Conservation (phyloP, 2,113 vertebrate genomes). For the Hippopotamus amphibius region DNA sequence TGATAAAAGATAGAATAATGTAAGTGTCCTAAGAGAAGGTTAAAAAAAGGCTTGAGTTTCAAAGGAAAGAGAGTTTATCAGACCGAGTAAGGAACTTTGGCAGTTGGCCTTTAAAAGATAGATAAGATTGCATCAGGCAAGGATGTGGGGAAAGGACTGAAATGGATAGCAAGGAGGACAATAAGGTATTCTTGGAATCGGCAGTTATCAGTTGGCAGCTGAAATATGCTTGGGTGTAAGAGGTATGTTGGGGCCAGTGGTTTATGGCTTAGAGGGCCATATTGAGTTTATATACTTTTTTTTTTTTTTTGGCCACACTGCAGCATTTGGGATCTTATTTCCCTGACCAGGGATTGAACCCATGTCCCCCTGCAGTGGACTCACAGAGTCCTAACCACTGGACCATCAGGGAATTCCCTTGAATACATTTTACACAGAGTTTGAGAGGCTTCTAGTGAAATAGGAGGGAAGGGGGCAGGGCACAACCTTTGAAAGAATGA, state of each 20-base stretch:
- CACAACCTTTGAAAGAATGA: no score
- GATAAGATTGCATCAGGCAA: background rate
- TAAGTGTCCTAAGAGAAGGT: background rate
- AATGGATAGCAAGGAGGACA: background rate
- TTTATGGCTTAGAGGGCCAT: background rate
- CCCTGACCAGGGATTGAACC: background rate
- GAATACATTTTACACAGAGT: background rate
- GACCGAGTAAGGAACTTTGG: background rate
- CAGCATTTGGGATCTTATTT: background rate
- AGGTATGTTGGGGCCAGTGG: background rate
- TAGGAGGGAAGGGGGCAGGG: no score
- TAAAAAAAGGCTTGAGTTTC: constrained; percentile 30
- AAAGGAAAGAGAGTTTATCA: background rate
- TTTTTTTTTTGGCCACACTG: background rate
- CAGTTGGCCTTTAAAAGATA: background rate
- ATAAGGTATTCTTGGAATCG: background rate
- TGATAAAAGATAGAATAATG: background rate
- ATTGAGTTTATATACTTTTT: background rate
- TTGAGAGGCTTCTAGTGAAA: background rate
- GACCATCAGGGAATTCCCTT: background rate
- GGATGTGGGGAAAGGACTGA: background rate
- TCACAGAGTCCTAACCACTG: background rate
- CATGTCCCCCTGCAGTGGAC: background rate
- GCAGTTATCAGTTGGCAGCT: background rate
- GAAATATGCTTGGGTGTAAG: background rate